phyloP scores from a whole-genome alignment of 2,797 vertebrate species.

The Sebastes nivosus region DNA sequence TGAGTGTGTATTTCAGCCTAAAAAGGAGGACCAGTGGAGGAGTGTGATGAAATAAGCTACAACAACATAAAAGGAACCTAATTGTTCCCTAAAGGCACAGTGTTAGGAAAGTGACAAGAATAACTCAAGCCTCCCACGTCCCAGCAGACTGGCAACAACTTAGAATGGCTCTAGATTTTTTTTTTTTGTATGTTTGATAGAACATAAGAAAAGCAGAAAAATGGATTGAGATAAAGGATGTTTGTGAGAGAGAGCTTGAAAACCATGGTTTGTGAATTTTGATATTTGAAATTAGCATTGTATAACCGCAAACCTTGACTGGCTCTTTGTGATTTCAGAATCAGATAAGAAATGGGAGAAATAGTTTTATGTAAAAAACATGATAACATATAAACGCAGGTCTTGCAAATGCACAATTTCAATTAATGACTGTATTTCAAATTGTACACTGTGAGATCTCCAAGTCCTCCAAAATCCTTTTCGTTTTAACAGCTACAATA shows the following conservation, averaged over 20 bases:
- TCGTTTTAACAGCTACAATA: background rate
- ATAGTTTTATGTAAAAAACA: conserved; percentile 15
- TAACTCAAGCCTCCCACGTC: conserved; percentile 50
- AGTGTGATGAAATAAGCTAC: conserved; percentile 68
- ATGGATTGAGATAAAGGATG: background rate
- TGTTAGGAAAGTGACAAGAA: conserved; percentile 54
- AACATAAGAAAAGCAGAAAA: conserved; percentile 8
- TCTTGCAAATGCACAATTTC: background rate
- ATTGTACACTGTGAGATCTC: background rate
- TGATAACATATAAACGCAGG: conserved; percentile 1
- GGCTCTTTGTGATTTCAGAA: background rate
- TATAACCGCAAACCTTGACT: background rate
- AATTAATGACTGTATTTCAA: background rate
- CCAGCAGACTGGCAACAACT: background rate
- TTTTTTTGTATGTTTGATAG: conserved; percentile 5
- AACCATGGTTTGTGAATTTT: background rate
- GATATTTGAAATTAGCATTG: background rate
- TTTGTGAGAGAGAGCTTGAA: background rate
- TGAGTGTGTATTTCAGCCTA: conserved; percentile 3
- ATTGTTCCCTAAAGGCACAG: conserved; percentile 68
- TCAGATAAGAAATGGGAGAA: background rate
- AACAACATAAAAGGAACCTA: conserved; percentile 65
- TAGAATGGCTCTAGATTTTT: background rate
- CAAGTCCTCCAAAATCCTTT: background rate
- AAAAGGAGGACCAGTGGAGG: conserved; percentile 45